A percentile compares a stretch with the other conserved stretches of the same genome.
phyloP scores from a whole-genome alignment of 2,113 vertebrate genomes.

The Pluvianellus socialis region DNA sequence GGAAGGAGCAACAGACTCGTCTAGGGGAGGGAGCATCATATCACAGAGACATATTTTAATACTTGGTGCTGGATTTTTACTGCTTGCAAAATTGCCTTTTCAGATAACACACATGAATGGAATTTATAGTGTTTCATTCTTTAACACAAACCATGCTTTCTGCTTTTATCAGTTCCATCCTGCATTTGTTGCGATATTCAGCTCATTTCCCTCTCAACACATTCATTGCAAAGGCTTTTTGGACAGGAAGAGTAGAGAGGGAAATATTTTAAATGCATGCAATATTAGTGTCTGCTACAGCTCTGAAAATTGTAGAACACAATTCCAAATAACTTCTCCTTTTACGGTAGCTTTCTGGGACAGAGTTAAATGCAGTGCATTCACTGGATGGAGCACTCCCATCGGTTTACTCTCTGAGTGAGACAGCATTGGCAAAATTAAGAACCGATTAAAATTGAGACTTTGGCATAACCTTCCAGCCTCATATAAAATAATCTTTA shows the following conservation, averaged over 20 bases:
- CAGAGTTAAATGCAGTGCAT: not conserved
- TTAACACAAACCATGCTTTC: conserved; percentile 50
- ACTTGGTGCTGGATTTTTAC: conserved; percentile 49
- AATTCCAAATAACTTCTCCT: not conserved
- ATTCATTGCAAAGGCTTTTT: conserved; percentile 7
- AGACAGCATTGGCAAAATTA: not conserved
- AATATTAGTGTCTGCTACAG: not conserved
- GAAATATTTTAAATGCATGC: not conserved
- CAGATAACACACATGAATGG: conserved; percentile 53
- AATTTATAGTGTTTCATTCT: conserved; percentile 56
- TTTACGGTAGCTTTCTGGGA: not conserved
- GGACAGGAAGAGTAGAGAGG: not conserved
- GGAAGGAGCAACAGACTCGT: not conserved
- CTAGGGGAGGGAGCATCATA: not conserved
- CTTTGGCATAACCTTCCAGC: not conserved
- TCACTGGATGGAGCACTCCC: not conserved
- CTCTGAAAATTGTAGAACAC: not conserved
- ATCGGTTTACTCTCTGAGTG: not conserved
- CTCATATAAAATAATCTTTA: not conserved
- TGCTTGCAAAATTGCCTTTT: conserved; percentile 62
- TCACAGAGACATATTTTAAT: conserved; percentile 37
- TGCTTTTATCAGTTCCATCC: conserved; percentile 50
- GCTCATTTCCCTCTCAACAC: conserved; percentile 50
- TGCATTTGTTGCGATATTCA: conserved; percentile 2
- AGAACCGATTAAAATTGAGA: not conserved